Evolutionary conservation across 2,113 vertebrate genomes (phyloP).

Genomic region (Nestor notabilis): DNA sequence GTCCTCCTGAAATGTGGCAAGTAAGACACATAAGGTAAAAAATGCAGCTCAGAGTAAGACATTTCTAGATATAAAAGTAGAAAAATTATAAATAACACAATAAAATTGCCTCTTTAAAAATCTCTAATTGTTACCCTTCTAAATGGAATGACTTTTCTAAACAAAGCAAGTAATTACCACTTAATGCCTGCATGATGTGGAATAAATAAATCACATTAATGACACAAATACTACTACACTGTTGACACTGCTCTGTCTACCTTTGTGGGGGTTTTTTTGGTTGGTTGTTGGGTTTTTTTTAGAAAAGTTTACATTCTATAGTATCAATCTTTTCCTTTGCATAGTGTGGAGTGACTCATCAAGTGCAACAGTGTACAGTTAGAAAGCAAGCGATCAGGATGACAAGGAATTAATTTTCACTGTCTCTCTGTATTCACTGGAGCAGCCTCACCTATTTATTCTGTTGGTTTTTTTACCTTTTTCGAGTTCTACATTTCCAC

Average conservation of each 20-base stretch:
- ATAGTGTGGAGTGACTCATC: background rate
- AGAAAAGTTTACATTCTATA: background rate
- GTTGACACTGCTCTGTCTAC: background rate
- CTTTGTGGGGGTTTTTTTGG: background rate
- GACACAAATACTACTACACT: background rate
- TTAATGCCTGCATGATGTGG: background rate
- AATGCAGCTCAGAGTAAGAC: background rate
- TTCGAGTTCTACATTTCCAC: background rate
- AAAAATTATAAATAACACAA: background rate
- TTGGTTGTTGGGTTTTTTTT: background rate
- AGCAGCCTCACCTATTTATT: background rate
- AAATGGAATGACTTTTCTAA: slow-evolving; percentile 8
- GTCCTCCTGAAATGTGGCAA: background rate
- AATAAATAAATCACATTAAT: slow-evolving; percentile 4
- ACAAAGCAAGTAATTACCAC: slow-evolving; percentile 36
- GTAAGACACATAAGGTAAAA: background rate
- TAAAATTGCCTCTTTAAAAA: slow-evolving; percentile 22
- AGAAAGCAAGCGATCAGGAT: background rate
- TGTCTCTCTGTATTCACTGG: background rate
- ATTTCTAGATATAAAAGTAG: background rate
- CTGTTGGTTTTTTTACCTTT: background rate
- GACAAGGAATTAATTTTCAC: background rate
- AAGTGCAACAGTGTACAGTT: background rate
- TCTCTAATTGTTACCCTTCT: background rate
- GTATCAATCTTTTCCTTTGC: background rate